phyloP scores from a whole-genome alignment of 2,113 vertebrate genomes.

The Stegostoma tigrinum region DNA sequence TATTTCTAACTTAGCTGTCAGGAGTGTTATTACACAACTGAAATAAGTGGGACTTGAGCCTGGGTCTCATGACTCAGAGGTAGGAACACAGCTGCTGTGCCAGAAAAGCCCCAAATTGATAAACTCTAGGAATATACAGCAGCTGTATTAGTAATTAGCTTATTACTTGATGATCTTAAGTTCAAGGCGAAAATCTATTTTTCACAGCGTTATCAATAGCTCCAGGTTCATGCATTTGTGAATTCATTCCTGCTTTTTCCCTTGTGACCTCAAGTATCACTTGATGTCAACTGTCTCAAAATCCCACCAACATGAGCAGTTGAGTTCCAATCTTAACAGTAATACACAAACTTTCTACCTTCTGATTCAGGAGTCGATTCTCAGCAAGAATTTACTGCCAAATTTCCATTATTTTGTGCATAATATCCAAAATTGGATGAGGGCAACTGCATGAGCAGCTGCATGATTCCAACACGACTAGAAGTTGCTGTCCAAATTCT shows the following conservation, averaged over 20 bases:
- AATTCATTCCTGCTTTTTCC: not conserved
- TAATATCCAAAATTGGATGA: too few species aligned
- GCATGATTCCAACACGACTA: too few species aligned
- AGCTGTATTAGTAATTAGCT: not conserved
- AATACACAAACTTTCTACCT: not conserved
- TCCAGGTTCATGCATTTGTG: not conserved
- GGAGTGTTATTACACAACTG: too few species aligned
- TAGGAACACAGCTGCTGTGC: too few species aligned
- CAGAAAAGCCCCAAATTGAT: not conserved
- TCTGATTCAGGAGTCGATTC: not conserved
- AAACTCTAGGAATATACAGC: not conserved
- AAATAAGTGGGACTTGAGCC: too few species aligned
- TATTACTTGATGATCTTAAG: not conserved
- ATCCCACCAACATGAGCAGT: not conserved
- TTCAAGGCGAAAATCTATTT: not conserved
- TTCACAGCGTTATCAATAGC: not conserved
- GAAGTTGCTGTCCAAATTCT: too few species aligned
- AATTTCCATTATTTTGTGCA: too few species aligned
- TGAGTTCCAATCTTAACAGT: not conserved
- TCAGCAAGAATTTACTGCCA: not conserved
- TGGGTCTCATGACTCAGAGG: too few species aligned
- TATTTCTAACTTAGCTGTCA: too few species aligned
- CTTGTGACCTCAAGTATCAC: not conserved
- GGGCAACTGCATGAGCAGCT: too few species aligned
- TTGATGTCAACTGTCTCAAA: not conserved